Evolutionary conservation across 2,113 vertebrate species (phyloP).

Genomic region (Apodemus speciosus): DNA sequence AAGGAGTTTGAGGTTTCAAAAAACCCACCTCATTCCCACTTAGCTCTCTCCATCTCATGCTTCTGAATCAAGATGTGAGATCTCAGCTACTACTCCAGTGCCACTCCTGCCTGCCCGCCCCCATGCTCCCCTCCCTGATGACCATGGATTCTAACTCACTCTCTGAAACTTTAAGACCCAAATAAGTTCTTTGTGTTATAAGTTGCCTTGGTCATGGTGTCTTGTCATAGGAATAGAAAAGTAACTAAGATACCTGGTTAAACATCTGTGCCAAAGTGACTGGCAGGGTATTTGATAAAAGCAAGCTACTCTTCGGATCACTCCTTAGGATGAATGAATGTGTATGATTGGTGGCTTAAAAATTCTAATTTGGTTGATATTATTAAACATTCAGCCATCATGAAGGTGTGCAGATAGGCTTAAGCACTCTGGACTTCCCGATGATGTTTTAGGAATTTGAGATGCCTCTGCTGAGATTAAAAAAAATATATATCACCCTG

Average conservation of each 20-base stretch:
- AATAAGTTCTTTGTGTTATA: background rate
- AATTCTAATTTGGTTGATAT: conserved; percentile 13
- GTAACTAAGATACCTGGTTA: background rate
- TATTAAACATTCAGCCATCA: conserved; percentile 39
- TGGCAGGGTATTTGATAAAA: background rate
- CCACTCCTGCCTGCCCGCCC: background rate
- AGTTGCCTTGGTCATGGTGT: background rate
- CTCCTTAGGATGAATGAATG: conserved; percentile 4
- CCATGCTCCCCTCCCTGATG: background rate
- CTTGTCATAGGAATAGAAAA: background rate
- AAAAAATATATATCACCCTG: too few relatives aligned
- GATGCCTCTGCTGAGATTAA: background rate
- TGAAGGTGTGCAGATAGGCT: background rate
- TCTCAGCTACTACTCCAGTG: background rate
- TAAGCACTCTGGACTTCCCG: background rate
- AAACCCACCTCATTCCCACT: background rate
- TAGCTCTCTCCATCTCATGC: background rate
- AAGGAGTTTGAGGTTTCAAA: too few relatives aligned
- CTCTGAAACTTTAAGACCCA: background rate
- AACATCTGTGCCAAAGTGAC: background rate
- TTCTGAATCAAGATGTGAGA: background rate
- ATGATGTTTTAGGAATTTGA: background rate
- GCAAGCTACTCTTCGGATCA: background rate
- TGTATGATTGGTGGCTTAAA: background rate
- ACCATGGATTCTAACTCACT: background rate